Conservation (phyloP, 1,140 invertebrate genomes). For the Pygmarrhopalites habei region DNA sequence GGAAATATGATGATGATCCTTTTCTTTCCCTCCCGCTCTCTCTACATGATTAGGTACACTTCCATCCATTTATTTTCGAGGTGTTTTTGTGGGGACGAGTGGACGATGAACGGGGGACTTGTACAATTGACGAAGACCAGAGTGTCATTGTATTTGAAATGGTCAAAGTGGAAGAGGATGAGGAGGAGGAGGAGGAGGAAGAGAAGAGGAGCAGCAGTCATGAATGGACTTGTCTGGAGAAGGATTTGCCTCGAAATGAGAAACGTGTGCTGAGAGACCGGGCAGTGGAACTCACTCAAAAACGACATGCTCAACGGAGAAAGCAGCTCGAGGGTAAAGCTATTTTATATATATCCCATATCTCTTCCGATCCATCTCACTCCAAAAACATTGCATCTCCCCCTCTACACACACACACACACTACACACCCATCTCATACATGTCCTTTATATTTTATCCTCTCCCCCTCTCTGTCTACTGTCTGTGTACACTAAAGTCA, state of each 20-base stretch:
- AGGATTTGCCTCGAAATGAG: not conserved
- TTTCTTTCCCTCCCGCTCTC: too few relatives aligned
- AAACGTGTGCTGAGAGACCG: conserved; percentile 8
- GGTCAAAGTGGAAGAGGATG: conserved; percentile 13
- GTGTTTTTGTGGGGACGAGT: conserved; percentile 25
- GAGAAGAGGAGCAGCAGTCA: too few relatives aligned
- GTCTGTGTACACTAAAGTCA: too few relatives aligned
- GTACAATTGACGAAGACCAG: conserved; percentile 22
- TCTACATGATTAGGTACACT: too few relatives aligned
- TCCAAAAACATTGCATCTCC: too few relatives aligned
- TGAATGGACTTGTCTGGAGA: conserved; percentile 18
- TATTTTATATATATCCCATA: not conserved
- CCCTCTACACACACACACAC: too few relatives aligned
- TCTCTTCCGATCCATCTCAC: not conserved
- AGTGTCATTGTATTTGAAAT: conserved; percentile 21
- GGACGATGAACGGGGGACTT: conserved; percentile 23
- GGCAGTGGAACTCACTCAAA: conserved; percentile 17
- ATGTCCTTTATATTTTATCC: too few relatives aligned
- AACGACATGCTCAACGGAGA: conserved; percentile 4
- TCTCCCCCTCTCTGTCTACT: too few relatives aligned
- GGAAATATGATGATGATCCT: conserved; percentile 4
- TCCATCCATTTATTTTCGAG: conserved; percentile 31
- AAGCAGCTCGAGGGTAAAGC: conserved; percentile 11
- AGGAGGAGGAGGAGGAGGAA: too few relatives aligned
- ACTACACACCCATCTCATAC: too few relatives aligned